A percentile compares a stretch with the other conserved stretches of the same genome.
Conservation (phyloP, 2,797 vertebrate species). For the Falco biarmicus region DNA sequence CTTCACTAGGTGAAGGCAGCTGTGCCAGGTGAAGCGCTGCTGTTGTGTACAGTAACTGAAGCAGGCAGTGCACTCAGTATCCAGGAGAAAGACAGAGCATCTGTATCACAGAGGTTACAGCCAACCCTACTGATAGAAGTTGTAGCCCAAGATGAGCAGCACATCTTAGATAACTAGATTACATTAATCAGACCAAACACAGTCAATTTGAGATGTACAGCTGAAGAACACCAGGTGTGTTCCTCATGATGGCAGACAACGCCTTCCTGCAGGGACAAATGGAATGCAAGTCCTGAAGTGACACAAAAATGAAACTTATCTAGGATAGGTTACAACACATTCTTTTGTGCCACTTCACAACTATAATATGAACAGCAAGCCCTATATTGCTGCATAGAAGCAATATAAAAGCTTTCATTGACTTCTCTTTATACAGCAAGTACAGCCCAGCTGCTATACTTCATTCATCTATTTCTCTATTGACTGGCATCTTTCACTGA, state of each 20-base stretch:
- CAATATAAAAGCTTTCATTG: background rate
- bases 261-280: background rate
- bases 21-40: background rate
- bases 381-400: background rate
- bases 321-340: background rate
- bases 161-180: background rate
- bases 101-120: background rate
- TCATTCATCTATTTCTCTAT: fast-evolving
- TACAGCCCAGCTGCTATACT: background rate
- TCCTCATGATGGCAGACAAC: background rate
- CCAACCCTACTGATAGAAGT: background rate
- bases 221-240: background rate
- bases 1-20: background rate
- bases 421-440: background rate
- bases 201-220: background rate
- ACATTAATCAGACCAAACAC: background rate
- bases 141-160: background rate
- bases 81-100: background rate
- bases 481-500: background rate
- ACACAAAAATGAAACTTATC: background rate
- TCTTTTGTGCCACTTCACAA: background rate
- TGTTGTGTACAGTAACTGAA: fast-evolving
- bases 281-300: background rate
- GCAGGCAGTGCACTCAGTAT: fast-evolving
- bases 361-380: background rate